These are phyloP conservation scores for Diabrotica undecimpunctata DNA, from an alignment of 1,140 invertebrate species.

Conservation along the genomic window DNA sequence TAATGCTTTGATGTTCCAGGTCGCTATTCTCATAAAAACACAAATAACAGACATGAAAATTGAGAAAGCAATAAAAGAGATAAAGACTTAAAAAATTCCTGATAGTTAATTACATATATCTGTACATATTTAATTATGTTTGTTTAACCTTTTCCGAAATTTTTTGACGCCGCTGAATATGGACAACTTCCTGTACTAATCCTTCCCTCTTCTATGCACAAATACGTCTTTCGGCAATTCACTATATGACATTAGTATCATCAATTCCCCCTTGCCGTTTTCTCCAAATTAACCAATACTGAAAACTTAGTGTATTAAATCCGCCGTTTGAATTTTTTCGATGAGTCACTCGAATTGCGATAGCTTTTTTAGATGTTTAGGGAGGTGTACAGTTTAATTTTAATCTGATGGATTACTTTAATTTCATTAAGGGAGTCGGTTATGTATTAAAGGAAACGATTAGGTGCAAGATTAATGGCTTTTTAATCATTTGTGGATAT, in stretches of 20 bases:
- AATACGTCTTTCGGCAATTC: not conserved
- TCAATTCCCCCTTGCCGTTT: not conserved
- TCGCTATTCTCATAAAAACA: too few relatives aligned
- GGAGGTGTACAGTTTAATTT: not conserved
- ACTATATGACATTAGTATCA: not conserved
- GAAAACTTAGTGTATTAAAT: not conserved
- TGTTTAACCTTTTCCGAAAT: too few relatives aligned
- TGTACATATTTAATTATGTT: too few relatives aligned
- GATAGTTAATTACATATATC: too few relatives aligned
- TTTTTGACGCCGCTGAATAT: not conserved
- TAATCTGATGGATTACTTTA: constrained; percentile 15
- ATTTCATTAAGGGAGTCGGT: constrained; percentile 16
- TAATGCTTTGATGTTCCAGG: too few relatives aligned
- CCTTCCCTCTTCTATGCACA: not conserved
- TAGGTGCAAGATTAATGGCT: constrained; percentile 16
- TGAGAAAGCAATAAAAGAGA: too few relatives aligned
- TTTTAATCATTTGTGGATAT: constrained; percentile 15
- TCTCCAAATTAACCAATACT: not conserved
- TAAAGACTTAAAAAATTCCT: too few relatives aligned
- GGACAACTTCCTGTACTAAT: not conserved
- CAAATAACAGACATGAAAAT: too few relatives aligned
- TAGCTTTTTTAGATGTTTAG: not conserved
- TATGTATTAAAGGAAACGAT: constrained; percentile 1
- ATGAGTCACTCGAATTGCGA: not conserved
- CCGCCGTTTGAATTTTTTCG: not conserved